Evolutionary conservation across 2,797 vertebrate genomes (phyloP), one percentile per base, ranked within the genome.

Genomic region (Molossus molossus): DNA sequence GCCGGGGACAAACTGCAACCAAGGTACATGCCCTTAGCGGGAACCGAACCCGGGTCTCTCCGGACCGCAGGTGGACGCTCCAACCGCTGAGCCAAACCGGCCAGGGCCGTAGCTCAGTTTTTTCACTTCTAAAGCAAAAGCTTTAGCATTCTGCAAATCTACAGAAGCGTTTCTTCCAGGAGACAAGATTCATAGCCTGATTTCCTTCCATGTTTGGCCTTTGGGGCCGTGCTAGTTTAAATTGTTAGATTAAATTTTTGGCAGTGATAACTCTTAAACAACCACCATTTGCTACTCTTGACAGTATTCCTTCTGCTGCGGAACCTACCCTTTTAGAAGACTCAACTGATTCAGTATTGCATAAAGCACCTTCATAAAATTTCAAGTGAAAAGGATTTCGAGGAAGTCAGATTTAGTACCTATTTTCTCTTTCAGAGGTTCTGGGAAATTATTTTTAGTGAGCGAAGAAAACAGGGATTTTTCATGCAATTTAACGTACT

Each of bases 361-460:
- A 95, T 87, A 96, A 96, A 94, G 62, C 84, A 96, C 92, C 95
- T 97, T 95, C 72, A 29, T 87, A 91, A 87, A 97, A 94, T 91
- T 96, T 97, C 93, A 96, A 95, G 91, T 87, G 75, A 81, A 91
- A 96, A 96, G 85, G 69, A 94, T 96, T 97, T 97, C 10, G 5
- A 95, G 91, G 88, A 97, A 98, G 84, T 94, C 89, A 95, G 58
- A 94, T 96, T 96, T 95, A 89, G 86, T 92, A 89, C 80, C 86
- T 94, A 83, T 75, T 83, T 82, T 91, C 70, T 90, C 81, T 93
- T 94, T 90, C 83, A 93, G 94, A 94, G 70, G 33, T 92, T 96
- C 85, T 90, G 84, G 69, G 72, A 94, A 96, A 87, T 94, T 89
- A 94, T 94, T 96, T 96, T 88, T 89, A 92, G 67, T 91, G 72